Conservation (phyloP, 2,888 invertebrate species). For the Cremastobaeus sp. region DNA sequence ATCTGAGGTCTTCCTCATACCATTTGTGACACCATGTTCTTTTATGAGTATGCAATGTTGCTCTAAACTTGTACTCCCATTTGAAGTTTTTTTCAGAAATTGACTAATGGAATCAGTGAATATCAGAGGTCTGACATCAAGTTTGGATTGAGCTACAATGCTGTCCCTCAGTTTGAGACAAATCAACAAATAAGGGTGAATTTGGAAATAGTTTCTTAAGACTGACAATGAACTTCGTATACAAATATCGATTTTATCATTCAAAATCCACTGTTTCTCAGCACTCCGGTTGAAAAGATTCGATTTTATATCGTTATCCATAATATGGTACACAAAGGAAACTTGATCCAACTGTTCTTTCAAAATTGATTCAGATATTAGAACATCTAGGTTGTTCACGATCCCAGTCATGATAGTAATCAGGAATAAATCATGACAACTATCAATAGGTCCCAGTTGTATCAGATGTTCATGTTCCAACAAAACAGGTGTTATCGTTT, state of each 20-base stretch:
- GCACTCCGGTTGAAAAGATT: slow-evolving; percentile 71
- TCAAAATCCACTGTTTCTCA: slow-evolving; percentile 72
- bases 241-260: slow-evolving; percentile 80
- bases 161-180: slow-evolving; percentile 76
- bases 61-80: slow-evolving; percentile 74
- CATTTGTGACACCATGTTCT: slow-evolving; percentile 50
- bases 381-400: slow-evolving; percentile 81
- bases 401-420: slow-evolving; percentile 81
- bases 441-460: slow-evolving; percentile 73
- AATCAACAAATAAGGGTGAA: slow-evolving; percentile 79
- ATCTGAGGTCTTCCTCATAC: too few relatives aligned
- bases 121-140: slow-evolving; percentile 80
- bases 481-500: slow-evolving; percentile 58
- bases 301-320: slow-evolving; percentile 73
- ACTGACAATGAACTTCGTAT: slow-evolving; percentile 77
- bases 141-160: slow-evolving; percentile 78
- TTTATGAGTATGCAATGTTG: slow-evolving; percentile 72
- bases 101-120: slow-evolving; percentile 77
- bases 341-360: slow-evolving; percentile 61
- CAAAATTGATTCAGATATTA: slow-evolving; percentile 59
- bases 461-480: slow-evolving; percentile 72
- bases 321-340: slow-evolving; percentile 70
- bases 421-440: slow-evolving; percentile 77
- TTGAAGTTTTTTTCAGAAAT: slow-evolving; percentile 78
- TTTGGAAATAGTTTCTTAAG: slow-evolving; percentile 79